phyloP scores from a whole-genome alignment of 2,888 invertebrate genomes.

The Nebria brevicollis region DNA sequence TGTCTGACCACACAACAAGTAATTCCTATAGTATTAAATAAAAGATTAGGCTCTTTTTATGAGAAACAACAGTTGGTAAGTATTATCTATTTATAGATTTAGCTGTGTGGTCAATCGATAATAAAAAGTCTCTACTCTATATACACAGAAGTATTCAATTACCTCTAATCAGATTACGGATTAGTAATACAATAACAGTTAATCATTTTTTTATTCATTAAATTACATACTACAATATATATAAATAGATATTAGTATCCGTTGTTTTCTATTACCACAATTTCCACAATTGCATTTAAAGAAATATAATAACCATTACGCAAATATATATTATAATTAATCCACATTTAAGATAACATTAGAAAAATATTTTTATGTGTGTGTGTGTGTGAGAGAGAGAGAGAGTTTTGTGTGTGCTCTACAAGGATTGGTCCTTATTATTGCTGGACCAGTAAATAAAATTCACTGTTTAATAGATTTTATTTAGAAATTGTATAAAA shows the following conservation, averaged over 20 bases:
- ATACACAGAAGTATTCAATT: background rate
- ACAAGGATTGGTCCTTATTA: no score
- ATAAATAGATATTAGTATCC: background rate
- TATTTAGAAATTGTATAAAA: no score
- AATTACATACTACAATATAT: background rate
- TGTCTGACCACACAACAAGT: background rate
- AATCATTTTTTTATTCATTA: background rate
- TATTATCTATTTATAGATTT: background rate
- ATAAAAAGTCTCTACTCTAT: background rate
- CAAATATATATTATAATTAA: no score
- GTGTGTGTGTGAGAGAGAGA: no score
- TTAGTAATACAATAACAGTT: background rate
- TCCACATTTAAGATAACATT: no score
- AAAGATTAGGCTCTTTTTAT: background rate
- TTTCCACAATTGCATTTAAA: background rate
- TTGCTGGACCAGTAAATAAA: no score
- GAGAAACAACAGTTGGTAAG: background rate
- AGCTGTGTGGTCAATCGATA: background rate
- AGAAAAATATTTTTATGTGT: no score
- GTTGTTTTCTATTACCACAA: background rate
- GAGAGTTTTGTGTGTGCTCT: no score
- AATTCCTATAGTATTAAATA: background rate
- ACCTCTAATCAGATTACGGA: background rate
- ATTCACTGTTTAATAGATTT: no score
- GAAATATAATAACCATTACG: no score